A percentile compares a stretch with the other conserved stretches of the same genome.
These are phyloP conservation scores for Anarrhichthys ocellatus DNA, from an alignment of 2,113 vertebrate species.

Conservation along the genomic window DNA sequence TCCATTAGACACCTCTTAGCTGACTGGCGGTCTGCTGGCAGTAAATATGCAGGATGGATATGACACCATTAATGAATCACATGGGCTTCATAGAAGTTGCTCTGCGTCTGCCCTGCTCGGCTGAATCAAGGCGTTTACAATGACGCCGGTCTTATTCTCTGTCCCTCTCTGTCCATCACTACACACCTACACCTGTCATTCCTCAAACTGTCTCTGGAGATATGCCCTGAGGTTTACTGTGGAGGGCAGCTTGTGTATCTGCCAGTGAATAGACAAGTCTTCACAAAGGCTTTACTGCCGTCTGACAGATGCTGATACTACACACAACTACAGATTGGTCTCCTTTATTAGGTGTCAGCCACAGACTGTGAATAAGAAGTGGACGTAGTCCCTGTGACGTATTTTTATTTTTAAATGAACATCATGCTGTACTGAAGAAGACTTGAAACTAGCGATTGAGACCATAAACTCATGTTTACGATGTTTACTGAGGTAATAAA, in stretches of 20 bases:
- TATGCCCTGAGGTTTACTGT: neutral
- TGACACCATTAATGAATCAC: conserved; percentile 61
- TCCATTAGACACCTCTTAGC: conserved; percentile 40
- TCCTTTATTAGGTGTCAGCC: neutral
- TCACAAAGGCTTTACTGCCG: conserved; percentile 11
- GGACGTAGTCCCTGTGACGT: too few species aligned
- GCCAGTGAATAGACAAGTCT: conserved; percentile 15
- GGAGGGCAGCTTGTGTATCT: conserved; percentile 17
- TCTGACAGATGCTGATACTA: conserved; percentile 1
- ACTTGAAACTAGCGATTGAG: too few species aligned
- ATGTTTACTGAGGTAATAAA: too few species aligned
- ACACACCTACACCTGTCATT: conserved; percentile 20
- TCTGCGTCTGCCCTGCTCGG: conserved; percentile 19
- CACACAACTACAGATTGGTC: neutral
- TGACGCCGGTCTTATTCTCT: conserved; percentile 38
- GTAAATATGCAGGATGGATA: conserved; percentile 40
- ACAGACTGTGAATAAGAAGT: too few species aligned
- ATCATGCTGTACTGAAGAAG: too few species aligned
- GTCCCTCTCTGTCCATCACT: conserved; percentile 35
- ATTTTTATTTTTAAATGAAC: too few species aligned
- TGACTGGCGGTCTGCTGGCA: conserved; percentile 19
- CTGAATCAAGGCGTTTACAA: conserved; percentile 55
- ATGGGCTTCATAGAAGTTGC: conserved; percentile 13
- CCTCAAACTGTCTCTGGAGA: conserved; percentile 21
- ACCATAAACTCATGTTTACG: too few species aligned